Conservation (phyloP, 2,888 invertebrate species). For the Venusia cambrica region DNA sequence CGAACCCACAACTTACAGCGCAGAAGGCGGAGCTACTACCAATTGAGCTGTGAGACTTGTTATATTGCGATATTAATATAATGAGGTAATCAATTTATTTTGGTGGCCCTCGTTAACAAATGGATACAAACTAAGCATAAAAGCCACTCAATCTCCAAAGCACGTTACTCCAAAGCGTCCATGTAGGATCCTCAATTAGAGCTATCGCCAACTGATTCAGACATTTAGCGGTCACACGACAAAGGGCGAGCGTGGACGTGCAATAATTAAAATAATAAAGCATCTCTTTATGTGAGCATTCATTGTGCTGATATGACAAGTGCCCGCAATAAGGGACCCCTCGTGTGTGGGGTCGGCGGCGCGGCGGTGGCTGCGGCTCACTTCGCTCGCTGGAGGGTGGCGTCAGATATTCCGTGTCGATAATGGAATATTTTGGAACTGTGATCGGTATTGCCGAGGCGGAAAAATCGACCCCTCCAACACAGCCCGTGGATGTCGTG, state of each 20-base stretch:
- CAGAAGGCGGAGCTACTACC: no score
- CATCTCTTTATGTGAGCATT: constrained; percentile 50
- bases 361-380: constrained; percentile 19
- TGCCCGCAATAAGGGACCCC: constrained; percentile 74
- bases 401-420: constrained; percentile 15
- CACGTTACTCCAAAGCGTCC: constrained; percentile 20
- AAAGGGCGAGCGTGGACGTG: constrained; percentile 69
- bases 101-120: no score
- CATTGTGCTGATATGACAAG: constrained; percentile 78
- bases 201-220: constrained; percentile 58
- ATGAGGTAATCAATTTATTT: no score
- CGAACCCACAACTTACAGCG: no score
- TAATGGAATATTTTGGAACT: constrained; percentile 20
- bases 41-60: no score
- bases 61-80: no score
- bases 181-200: constrained; percentile 60
- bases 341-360: constrained; percentile 42
- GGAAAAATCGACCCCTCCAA: no score
- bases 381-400: constrained; percentile 4
- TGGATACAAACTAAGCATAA: neutral
- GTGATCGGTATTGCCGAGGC: no score
- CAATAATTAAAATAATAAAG: constrained; percentile 81
- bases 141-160: constrained; percentile 3
- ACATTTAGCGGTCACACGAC: constrained; percentile 54
- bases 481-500: no score